Evolutionary conservation across 2,797 vertebrate genomes (phyloP).

Genomic region (Meda fulgida): DNA sequence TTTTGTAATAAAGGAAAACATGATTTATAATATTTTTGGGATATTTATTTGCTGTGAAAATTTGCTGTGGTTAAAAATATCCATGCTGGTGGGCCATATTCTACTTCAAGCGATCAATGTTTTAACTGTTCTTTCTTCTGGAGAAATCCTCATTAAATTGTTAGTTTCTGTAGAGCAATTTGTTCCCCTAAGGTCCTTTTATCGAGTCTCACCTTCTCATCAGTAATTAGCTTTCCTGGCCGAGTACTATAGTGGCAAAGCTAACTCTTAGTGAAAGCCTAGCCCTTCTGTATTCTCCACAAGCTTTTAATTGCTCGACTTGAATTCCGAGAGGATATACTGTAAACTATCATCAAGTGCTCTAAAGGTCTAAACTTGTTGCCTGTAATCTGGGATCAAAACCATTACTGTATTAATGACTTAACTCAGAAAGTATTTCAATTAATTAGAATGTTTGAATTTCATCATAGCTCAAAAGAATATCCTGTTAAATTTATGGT

Average conservation of each 20-base stretch:
- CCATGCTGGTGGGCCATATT: background rate
- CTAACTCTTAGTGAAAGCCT: slow-evolving; percentile 11
- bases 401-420: background rate
- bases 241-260: slow-evolving; percentile 12
- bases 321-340: background rate
- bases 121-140: background rate
- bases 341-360: no score
- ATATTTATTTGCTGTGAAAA: background rate
- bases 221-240: slow-evolving; percentile 24
- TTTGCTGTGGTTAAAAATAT: background rate
- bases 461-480: background rate
- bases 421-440: background rate
- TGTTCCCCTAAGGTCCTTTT: slow-evolving; percentile 15
- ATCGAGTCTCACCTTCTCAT: slow-evolving; percentile 8
- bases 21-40: no score
- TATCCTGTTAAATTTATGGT: background rate
- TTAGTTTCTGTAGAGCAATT: slow-evolving; percentile 21
- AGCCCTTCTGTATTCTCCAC: slow-evolving; percentile 5
- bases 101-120: background rate
- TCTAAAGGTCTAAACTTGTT: background rate
- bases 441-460: background rate
- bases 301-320: background rate
- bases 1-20: no score
- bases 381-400: background rate
- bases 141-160: slow-evolving; percentile 14